Evolutionary conservation across 1,140 invertebrate species (phyloP).

Genomic region (Mya arenaria): DNA sequence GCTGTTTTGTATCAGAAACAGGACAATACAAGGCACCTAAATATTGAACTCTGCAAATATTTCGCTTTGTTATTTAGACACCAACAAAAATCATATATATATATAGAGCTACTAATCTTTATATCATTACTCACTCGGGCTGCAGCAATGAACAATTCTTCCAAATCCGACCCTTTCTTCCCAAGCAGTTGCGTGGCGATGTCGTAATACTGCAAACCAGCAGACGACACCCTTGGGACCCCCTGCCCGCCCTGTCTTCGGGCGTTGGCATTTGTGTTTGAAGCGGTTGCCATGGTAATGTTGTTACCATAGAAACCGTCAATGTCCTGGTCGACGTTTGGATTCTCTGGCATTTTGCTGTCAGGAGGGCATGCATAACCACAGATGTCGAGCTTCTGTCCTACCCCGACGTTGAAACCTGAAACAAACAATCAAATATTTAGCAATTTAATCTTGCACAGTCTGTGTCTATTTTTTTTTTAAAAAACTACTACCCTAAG

Average conservation of each 20-base stretch:
- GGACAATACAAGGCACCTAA: too few relatives aligned
- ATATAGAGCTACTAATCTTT: not conserved
- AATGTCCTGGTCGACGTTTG: slow-evolving; percentile 46
- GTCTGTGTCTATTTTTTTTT: too few relatives aligned
- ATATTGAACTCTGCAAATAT: too few relatives aligned
- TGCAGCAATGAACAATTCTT: slow-evolving; percentile 73
- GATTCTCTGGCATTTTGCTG: slow-evolving; percentile 50
- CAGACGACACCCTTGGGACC: slow-evolving; percentile 38
- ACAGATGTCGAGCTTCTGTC: slow-evolving; percentile 24
- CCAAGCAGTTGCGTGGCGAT: slow-evolving; percentile 77
- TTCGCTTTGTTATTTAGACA: too few relatives aligned
- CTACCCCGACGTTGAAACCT: slow-evolving; percentile 24
- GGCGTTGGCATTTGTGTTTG: slow-evolving; percentile 27
- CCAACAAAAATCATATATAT: not conserved
- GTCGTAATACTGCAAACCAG: slow-evolving; percentile 71
- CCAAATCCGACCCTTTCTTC: slow-evolving; percentile 63
- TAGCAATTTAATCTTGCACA: too few relatives aligned
- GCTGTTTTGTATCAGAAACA: too few relatives aligned
- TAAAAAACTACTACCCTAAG: too few relatives aligned
- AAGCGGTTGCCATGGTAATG: slow-evolving; percentile 52
- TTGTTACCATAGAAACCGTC: slow-evolving; percentile 24
- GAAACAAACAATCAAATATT: too few relatives aligned
- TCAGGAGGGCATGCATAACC: slow-evolving; percentile 31
- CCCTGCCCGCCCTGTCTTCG: slow-evolving; percentile 3
- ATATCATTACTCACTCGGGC: slow-evolving; percentile 70